phyloP scores from a whole-genome alignment of 2,888 invertebrate species.

The Diabrotica balteata region DNA sequence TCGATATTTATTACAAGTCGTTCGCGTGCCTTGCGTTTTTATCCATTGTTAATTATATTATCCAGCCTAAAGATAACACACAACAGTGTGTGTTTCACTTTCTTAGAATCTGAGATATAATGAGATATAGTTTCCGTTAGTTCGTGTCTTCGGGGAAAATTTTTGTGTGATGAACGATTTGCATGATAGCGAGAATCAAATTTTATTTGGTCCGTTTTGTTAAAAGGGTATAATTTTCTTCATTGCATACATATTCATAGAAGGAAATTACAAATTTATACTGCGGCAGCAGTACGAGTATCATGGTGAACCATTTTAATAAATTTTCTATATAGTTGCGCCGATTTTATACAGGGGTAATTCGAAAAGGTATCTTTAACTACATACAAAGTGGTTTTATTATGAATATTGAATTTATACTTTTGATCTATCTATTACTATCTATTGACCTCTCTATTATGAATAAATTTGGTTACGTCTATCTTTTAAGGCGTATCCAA shows the following conservation, averaged over 20 bases:
- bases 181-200: slow-evolving; percentile 40
- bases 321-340: background rate
- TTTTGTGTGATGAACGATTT: slow-evolving; percentile 42
- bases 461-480: too few species aligned
- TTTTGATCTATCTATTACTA: too few species aligned
- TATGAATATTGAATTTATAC: too few species aligned
- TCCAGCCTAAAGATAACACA: slow-evolving; percentile 26
- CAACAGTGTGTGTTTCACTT: slow-evolving; percentile 42
- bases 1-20: too few species aligned
- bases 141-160: slow-evolving; percentile 28
- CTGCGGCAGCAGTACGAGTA: slow-evolving; percentile 26
- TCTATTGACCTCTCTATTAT: too few species aligned
- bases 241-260: slow-evolving; percentile 42
- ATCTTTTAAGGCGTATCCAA: too few species aligned
- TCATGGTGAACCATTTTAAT: slow-evolving; percentile 9
- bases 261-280: slow-evolving; percentile 34
- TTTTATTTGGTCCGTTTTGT: slow-evolving; percentile 42
- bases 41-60: slow-evolving; percentile 27
- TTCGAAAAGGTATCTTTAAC: too few species aligned
- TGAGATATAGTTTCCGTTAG: slow-evolving; percentile 42
- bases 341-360: too few species aligned
- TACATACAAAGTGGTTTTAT: too few species aligned
- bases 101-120: slow-evolving; percentile 40
- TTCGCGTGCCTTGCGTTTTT: slow-evolving; percentile 19
- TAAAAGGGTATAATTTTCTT: slow-evolving; percentile 42